Evolutionary conservation across 2,113 vertebrate genomes (phyloP).

Genomic region (Microtus oregoni): DNA sequence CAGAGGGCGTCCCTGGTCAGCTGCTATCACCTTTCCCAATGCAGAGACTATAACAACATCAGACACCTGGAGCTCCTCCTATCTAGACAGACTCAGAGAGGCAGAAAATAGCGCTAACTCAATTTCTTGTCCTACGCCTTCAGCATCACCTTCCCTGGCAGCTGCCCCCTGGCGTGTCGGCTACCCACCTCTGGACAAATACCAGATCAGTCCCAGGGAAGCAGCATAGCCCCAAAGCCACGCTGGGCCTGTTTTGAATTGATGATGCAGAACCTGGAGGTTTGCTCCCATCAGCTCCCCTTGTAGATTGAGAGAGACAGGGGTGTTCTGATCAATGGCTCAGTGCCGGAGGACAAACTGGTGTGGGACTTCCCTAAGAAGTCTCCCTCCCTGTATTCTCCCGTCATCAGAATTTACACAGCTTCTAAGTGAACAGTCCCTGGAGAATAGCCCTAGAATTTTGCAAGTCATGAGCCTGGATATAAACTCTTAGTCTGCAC

Average conservation of each 20-base stretch:
- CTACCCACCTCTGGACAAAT: conserved; percentile 49
- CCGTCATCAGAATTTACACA: conserved; percentile 82
- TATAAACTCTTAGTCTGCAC: conserved; percentile 71
- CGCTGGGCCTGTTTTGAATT: conserved; percentile 71
- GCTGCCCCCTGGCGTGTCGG: conserved; percentile 71
- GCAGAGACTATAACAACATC: conserved; percentile 50
- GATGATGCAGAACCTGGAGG: conserved; percentile 79
- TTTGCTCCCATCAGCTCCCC: conserved; percentile 76
- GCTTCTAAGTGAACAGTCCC: conserved; percentile 80
- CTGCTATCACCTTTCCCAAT: neutral
- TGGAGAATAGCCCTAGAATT: conserved; percentile 81
- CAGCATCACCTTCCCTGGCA: conserved; percentile 52
- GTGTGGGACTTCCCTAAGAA: conserved; percentile 77
- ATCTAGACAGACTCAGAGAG: conserved; percentile 36
- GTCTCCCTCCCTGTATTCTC: conserved; percentile 74
- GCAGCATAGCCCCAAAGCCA: conserved; percentile 73
- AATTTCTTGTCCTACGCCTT: conserved; percentile 66
- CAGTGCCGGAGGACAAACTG: conserved; percentile 77
- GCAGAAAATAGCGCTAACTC: conserved; percentile 56
- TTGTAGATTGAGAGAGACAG: conserved; percentile 74
- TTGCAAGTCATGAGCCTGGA: conserved; percentile 84
- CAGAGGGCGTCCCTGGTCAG: neutral
- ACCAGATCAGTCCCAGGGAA: conserved; percentile 73
- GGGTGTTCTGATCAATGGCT: conserved; percentile 79
- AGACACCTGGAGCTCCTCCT: conserved; percentile 61